Conservation (phyloP, 2,113 vertebrate genomes). For the Erinaceus europaeus region DNA sequence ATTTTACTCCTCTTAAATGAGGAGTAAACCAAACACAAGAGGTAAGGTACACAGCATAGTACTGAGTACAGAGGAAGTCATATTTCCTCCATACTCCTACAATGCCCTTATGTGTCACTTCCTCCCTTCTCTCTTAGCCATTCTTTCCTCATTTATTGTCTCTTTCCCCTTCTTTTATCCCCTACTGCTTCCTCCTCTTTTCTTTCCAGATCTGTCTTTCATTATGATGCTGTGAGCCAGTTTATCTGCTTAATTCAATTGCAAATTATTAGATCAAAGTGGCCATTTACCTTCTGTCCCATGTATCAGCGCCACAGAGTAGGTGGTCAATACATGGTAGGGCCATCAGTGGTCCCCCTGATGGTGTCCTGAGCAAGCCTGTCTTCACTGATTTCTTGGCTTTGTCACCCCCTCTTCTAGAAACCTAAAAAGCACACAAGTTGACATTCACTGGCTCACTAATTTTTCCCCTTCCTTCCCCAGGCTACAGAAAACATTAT, state of each 20-base stretch:
- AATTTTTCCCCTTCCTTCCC: slow-evolving; percentile 70
- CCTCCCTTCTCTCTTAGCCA: background rate
- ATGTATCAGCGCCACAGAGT: background rate
- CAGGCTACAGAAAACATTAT: slow-evolving; percentile 75
- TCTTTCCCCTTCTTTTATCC: background rate
- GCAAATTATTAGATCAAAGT: background rate
- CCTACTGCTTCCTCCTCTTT: background rate
- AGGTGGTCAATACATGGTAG: background rate
- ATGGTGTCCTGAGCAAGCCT: background rate
- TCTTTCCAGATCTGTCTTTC: slow-evolving; percentile 9
- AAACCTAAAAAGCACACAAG: slow-evolving; percentile 56
- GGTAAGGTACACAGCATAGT: background rate
- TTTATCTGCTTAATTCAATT: slow-evolving; percentile 7
- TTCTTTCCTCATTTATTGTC: background rate
- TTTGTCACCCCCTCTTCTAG: slow-evolving; percentile 28
- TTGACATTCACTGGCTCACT: slow-evolving; percentile 65
- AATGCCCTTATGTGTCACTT: background rate
- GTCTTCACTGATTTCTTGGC: background rate
- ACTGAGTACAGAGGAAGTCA: background rate
- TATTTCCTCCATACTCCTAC: background rate
- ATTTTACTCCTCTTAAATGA: no score
- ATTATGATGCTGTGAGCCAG: background rate
- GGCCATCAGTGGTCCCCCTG: background rate
- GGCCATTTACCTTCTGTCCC: background rate
- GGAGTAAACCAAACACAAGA: background rate